A percentile compares a stretch with the other conserved stretches of the same genome.
Evolutionary conservation across 1,140 invertebrate species (phyloP).

Genomic region (Drosophila asahinai): DNA sequence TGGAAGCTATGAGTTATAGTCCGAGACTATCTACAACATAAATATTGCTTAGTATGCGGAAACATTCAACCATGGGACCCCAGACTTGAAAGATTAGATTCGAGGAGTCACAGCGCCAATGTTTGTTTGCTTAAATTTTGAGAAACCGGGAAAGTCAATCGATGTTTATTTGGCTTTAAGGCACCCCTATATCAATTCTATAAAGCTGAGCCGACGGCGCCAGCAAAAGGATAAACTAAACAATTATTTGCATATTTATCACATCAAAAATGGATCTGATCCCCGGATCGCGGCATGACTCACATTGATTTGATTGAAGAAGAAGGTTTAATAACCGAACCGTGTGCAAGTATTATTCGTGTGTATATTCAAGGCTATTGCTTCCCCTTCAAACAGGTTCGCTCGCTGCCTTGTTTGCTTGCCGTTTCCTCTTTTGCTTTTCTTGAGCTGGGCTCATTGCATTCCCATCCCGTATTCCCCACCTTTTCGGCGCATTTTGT

Average conservation of each 20-base stretch:
- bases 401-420: neutral
- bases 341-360: constrained; percentile 1
- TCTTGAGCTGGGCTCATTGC: neutral
- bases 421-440: neutral
- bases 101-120: neutral
- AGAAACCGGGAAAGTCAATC: neutral
- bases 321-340: constrained; percentile 38
- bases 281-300: neutral
- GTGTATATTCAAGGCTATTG: constrained; percentile 36
- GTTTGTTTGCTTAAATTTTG: neutral
- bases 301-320: constrained; percentile 27
- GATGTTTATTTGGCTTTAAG: neutral
- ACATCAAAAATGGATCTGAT: neutral
- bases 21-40: neutral
- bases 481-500: neutral
- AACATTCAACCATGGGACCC: neutral
- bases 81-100: neutral
- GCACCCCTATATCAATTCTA: neutral
- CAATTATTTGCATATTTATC: constrained; percentile 7
- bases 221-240: neutral
- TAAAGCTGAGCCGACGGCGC: neutral
- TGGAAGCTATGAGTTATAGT: neutral
- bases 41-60: neutral
- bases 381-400: constrained; percentile 43
- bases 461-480: neutral